These are phyloP conservation scores for Xanthorhoe designata DNA, from an alignment of 2,888 invertebrate genomes.

Conservation along the genomic window DNA sequence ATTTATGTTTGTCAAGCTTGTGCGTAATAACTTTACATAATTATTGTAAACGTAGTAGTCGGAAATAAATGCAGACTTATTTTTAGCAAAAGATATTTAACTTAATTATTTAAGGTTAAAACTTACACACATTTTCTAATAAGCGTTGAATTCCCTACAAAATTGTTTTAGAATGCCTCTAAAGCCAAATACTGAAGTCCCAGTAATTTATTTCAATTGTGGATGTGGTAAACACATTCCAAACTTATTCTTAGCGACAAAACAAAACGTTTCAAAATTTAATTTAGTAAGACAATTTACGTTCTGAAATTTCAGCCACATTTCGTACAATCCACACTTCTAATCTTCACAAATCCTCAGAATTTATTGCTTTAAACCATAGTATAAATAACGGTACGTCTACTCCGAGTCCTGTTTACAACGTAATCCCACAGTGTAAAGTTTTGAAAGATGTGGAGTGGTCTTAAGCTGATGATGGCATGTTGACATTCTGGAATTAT, in stretches of 20 bases:
- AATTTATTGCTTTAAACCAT: conserved; percentile 39
- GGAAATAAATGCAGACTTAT: too few species aligned
- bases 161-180: neutral
- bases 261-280: conserved; percentile 15
- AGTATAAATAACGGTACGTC: conserved; percentile 23
- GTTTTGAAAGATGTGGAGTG: conserved; percentile 45
- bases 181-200: too few species aligned
- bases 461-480: conserved; percentile 35
- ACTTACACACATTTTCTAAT: too few species aligned
- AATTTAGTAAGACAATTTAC: conserved; percentile 24
- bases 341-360: conserved; percentile 41
- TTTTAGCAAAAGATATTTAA: too few species aligned
- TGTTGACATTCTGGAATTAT: conserved; percentile 39
- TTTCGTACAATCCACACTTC: conserved; percentile 33
- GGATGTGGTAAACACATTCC: neutral
- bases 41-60: too few species aligned
- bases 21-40: neutral
- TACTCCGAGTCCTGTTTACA: conserved; percentile 40
- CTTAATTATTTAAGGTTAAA: too few species aligned
- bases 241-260: conserved; percentile 4
- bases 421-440: conserved; percentile 44
- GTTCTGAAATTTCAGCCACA: conserved; percentile 28
- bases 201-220: neutral
- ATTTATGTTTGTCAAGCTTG: neutral
- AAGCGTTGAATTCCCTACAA: neutral